Evolutionary conservation across 2,888 invertebrate genomes (phyloP).

Genomic region (Dysmachus trigonus): DNA sequence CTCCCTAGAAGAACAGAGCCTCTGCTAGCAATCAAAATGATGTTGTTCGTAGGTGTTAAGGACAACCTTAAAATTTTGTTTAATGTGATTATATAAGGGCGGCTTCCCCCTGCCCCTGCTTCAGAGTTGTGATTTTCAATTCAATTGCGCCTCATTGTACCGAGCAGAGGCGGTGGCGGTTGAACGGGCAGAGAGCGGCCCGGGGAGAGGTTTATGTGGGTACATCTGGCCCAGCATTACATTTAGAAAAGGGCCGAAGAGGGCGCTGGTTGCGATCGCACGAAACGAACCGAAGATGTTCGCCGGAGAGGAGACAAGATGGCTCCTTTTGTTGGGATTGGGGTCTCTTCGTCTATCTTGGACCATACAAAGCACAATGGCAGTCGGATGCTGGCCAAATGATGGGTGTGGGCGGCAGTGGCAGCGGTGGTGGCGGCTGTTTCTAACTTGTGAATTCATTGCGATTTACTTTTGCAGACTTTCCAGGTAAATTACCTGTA

Average conservation of each 20-base stretch:
- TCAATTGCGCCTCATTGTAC: slow-evolving; percentile 14
- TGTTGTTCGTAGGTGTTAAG: slow-evolving; percentile 49
- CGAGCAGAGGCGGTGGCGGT: no score
- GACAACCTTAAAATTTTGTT: slow-evolving; percentile 47
- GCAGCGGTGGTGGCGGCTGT: no score
- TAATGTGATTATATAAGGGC: slow-evolving; percentile 44
- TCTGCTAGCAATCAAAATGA: slow-evolving; percentile 44
- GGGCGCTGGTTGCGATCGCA: background rate
- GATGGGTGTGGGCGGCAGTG: slow-evolving; percentile 14
- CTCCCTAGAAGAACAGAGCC: no score
- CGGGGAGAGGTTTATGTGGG: background rate
- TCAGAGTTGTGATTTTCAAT: slow-evolving; percentile 36
- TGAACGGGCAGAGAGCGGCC: no score
- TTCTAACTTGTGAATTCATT: slow-evolving; percentile 23
- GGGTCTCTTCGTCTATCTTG: slow-evolving; percentile 10
- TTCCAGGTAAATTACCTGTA: slow-evolving; percentile 18
- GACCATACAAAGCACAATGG: slow-evolving; percentile 20
- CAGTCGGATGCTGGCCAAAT: background rate
- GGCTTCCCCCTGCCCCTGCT: background rate
- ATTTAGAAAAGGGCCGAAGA: background rate
- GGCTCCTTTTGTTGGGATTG: slow-evolving; percentile 8
- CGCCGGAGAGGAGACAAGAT: background rate
- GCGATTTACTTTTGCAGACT: slow-evolving; percentile 8
- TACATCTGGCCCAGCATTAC: background rate
- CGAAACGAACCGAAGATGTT: slow-evolving; percentile 8